Evolutionary conservation across 2,888 invertebrate genomes (phyloP).

Genomic region (Brassicogethes aeneus): DNA sequence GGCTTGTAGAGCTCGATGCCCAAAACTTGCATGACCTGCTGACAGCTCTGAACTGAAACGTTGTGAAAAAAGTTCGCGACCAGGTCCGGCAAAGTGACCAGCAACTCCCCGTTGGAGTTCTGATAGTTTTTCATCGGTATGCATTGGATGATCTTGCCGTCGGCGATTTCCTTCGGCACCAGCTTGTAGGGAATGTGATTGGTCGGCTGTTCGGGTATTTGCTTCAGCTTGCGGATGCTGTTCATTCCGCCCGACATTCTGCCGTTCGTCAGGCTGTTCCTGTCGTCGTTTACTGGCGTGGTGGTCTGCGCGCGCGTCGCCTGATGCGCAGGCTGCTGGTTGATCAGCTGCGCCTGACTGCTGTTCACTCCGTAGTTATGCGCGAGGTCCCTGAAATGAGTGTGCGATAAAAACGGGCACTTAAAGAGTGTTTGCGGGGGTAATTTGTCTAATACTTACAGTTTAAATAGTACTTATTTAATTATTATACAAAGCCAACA

Average conservation of each 20-base stretch:
- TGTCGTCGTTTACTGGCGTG: constrained; percentile 29
- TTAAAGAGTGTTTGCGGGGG: too few species aligned
- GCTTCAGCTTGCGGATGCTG: constrained; percentile 53
- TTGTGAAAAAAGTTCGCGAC: constrained; percentile 73
- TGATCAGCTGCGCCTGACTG: constrained; percentile 28
- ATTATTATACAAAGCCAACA: too few species aligned
- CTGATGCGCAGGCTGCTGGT: constrained; percentile 40
- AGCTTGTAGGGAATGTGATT: constrained; percentile 64
- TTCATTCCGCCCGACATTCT: constrained; percentile 8
- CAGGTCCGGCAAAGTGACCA: constrained; percentile 76
- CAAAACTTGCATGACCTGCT: constrained; percentile 72
- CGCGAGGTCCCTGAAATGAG: constrained; percentile 24
- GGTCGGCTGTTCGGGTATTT: constrained; percentile 60
- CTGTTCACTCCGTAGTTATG: constrained; percentile 27
- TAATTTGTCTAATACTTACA: too few species aligned
- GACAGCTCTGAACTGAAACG: constrained; percentile 63
- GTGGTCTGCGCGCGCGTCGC: constrained; percentile 21
- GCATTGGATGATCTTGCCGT: constrained; percentile 73
- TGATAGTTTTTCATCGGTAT: constrained; percentile 81
- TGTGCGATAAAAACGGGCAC: too few species aligned
- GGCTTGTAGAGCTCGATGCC: constrained; percentile 73
- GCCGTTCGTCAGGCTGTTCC: constrained; percentile 13
- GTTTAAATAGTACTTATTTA: too few species aligned
- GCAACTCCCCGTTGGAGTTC: constrained; percentile 56
- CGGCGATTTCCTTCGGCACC: constrained; percentile 65